Conservation (phyloP, 2,888 invertebrate genomes). For the Drosophila nr. perissopoda region DNA sequence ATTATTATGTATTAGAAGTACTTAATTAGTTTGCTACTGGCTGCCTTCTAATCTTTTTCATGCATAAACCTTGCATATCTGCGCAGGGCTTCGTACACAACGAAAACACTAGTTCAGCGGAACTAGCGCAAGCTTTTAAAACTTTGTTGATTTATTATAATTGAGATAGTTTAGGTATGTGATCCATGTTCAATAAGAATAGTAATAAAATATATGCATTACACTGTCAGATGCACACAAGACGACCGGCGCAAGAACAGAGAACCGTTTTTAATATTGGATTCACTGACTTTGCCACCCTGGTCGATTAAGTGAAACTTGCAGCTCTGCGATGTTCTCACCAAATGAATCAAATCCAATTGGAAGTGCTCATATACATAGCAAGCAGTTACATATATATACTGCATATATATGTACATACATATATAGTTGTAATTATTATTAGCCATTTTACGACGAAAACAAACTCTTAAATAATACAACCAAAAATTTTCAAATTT, state of each 20-base stretch:
- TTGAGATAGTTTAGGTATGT: no score
- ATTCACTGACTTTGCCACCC: slow-evolving; percentile 20
- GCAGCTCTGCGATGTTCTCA: slow-evolving; percentile 45
- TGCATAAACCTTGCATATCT: slow-evolving; percentile 62
- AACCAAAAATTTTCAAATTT: slow-evolving; percentile 11
- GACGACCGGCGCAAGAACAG: no score
- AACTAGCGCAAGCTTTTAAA: slow-evolving; percentile 27
- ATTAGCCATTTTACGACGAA: slow-evolving; percentile 75
- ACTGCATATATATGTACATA: slow-evolving; percentile 23
- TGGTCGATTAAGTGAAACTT: slow-evolving; percentile 33
- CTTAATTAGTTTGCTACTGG: slow-evolving; percentile 65
- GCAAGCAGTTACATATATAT: slow-evolving; percentile 27
- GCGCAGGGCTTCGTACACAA: slow-evolving; percentile 54
- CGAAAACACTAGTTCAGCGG: slow-evolving; percentile 31
- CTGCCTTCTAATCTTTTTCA: slow-evolving; percentile 60
- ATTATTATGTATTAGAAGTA: slow-evolving; percentile 72
- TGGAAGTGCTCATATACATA: slow-evolving; percentile 43
- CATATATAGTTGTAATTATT: slow-evolving; percentile 58
- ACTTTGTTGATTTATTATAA: background rate
- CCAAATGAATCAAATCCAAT: slow-evolving; percentile 47
- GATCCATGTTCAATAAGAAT: background rate
- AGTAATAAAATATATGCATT: background rate
- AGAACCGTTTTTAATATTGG: background rate
- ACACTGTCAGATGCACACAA: no score
- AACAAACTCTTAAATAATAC: slow-evolving; percentile 74